phyloP scores from a whole-genome alignment of 2,888 invertebrate genomes.

The Microplitis deprimator region DNA sequence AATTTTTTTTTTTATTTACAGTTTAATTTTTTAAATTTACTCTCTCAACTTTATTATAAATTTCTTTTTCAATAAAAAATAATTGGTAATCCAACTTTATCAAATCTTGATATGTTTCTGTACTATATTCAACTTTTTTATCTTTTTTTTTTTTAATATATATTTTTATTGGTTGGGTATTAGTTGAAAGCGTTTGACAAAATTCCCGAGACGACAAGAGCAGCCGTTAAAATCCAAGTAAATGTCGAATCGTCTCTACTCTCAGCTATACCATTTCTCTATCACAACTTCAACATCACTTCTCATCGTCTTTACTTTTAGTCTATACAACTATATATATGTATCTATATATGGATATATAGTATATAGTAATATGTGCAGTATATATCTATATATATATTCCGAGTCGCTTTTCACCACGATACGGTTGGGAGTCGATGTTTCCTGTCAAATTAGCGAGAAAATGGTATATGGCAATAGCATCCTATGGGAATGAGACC shows the following conservation, averaged over 20 bases:
- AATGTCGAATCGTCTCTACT: slow-evolving; percentile 28
- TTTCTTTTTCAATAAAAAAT: too few species aligned
- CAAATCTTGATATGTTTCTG: background rate
- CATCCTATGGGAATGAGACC: slow-evolving; percentile 39
- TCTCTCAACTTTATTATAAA: background rate
- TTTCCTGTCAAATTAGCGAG: slow-evolving; percentile 52
- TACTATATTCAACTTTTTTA: slow-evolving; percentile 19
- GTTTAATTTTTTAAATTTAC: background rate
- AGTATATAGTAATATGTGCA: background rate
- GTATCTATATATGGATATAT: slow-evolving; percentile 37
- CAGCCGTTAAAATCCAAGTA: slow-evolving; percentile 41
- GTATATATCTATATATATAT: background rate
- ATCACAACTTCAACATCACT: slow-evolving; percentile 21
- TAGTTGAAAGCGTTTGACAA: background rate
- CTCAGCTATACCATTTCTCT: slow-evolving; percentile 16
- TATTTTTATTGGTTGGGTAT: slow-evolving; percentile 5
- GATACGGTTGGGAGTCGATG: slow-evolving; percentile 46
- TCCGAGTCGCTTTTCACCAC: slow-evolving; percentile 14
- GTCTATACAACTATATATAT: slow-evolving; percentile 34
- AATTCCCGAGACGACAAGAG: slow-evolving; percentile 45
- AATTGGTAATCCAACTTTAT: too few species aligned
- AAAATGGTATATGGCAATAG: slow-evolving; percentile 39
- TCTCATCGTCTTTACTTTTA: slow-evolving; percentile 27
- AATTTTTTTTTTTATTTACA: background rate
- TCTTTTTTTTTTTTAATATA: slow-evolving; percentile 24